Evolutionary conservation across 1,140 invertebrate species (phyloP).

Genomic region (Stegodyphus mimosarum): DNA sequence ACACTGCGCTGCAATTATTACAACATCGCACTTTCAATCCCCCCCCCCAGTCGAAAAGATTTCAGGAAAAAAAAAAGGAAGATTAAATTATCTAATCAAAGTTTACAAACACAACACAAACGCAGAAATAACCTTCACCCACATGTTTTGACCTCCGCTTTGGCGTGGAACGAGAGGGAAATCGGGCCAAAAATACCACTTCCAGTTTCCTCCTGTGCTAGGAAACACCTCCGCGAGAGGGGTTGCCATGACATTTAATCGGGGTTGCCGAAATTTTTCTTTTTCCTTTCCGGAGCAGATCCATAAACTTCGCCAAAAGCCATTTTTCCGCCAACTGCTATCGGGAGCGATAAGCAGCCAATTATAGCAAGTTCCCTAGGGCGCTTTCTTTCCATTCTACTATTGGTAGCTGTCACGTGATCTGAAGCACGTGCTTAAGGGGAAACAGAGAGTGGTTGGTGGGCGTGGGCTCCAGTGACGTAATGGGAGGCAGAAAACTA

Average conservation of each 20-base stretch:
- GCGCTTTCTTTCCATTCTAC: conserved; percentile 12
- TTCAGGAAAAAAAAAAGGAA: too few relatives aligned
- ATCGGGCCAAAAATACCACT: conserved; percentile 52
- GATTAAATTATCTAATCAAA: background rate
- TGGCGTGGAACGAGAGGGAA: conserved; percentile 50
- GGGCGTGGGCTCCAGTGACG: conserved; percentile 52
- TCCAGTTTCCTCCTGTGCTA: conserved; percentile 6
- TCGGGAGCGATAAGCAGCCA: conserved; percentile 36
- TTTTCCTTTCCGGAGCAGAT: background rate
- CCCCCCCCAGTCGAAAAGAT: too few relatives aligned
- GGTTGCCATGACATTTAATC: background rate
- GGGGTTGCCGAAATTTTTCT: conserved; percentile 9
- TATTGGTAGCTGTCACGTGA: conserved; percentile 42
- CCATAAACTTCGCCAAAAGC: background rate
- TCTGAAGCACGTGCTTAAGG: conserved; percentile 57
- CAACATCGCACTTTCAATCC: too few relatives aligned
- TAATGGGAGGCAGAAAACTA: conserved; percentile 54
- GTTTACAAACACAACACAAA: background rate
- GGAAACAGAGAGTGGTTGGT: conserved; percentile 46
- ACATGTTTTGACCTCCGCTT: conserved; percentile 56
- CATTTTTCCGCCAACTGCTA: too few relatives aligned
- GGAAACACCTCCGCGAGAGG: conserved; percentile 43
- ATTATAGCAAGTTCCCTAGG: conserved; percentile 18
- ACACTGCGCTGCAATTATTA: too few relatives aligned
- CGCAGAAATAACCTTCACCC: conserved; percentile 52